phyloP scores from a whole-genome alignment of 2,113 vertebrate species.

The Gymnarchus niloticus region DNA sequence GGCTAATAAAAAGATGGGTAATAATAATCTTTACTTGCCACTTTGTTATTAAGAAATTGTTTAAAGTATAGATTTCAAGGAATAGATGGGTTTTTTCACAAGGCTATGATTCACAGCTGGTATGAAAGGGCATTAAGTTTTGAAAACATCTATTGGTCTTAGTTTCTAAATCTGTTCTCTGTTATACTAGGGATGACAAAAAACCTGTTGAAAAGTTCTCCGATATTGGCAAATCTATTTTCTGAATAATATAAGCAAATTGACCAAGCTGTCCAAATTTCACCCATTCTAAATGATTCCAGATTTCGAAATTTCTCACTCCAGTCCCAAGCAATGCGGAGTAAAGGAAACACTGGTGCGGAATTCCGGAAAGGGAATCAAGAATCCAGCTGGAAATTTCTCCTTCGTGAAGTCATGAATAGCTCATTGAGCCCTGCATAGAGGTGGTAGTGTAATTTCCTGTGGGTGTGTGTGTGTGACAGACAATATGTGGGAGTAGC shows the following conservation, averaged over 20 bases:
- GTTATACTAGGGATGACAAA: not conserved
- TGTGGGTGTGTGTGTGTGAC: constrained; percentile 15
- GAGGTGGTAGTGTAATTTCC: not conserved
- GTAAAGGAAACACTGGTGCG: constrained; percentile 20
- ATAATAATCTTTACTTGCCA: not conserved
- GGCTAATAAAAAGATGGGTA: not conserved
- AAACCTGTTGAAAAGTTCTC: not conserved
- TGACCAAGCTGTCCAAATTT: not conserved
- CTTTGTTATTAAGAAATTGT: not conserved
- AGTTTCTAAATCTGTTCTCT: not conserved
- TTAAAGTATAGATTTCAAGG: not conserved
- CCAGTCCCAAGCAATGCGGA: not conserved
- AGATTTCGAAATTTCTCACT: constrained; percentile 7
- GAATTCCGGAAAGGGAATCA: constrained; percentile 29
- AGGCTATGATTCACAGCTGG: not conserved
- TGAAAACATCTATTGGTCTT: constrained; percentile 6
- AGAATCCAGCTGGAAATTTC: constrained; percentile 35
- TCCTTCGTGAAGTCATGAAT: constrained; percentile 40
- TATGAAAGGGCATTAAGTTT: not conserved
- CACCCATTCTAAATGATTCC: not conserved
- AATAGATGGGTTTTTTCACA: not conserved
- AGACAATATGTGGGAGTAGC: not conserved
- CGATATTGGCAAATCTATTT: not conserved
- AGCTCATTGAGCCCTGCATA: constrained; percentile 35
- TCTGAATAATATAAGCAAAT: not conserved